These are phyloP conservation scores for Sesia bembeciformis DNA, from an alignment of 2,888 invertebrate genomes.

Conservation along the genomic window DNA sequence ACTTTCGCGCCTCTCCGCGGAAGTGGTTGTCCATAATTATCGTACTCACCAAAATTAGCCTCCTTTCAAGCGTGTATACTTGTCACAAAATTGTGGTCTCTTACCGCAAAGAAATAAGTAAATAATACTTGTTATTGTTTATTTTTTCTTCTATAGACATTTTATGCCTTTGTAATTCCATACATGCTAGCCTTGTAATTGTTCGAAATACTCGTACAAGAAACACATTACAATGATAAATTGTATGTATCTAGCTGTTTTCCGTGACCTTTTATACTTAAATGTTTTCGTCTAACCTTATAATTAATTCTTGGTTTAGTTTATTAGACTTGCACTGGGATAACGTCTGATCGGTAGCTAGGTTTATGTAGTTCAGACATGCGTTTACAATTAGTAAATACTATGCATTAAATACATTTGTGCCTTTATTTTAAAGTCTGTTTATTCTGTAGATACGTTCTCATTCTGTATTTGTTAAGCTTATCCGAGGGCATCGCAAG, in stretches of 20 bases:
- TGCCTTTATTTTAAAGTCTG: neutral
- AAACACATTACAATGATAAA: neutral
- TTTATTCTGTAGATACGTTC: conserved; percentile 26
- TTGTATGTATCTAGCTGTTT: neutral
- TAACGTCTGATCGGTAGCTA: neutral
- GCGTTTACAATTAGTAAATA: neutral
- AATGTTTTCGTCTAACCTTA: neutral
- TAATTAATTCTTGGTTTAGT: neutral
- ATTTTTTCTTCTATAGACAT: neutral
- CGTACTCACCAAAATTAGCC: conserved; percentile 12
- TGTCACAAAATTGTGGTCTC: conserved; percentile 27
- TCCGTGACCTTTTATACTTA: neutral
- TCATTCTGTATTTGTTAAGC: conserved; percentile 50
- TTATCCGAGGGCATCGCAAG: conserved; percentile 56
- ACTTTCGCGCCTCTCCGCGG: conserved; percentile 55
- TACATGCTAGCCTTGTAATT: neutral
- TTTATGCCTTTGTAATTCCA: neutral
- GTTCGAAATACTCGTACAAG: neutral
- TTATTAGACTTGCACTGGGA: neutral
- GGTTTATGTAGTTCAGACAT: neutral
- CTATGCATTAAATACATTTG: too few relatives aligned
- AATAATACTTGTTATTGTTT: neutral
- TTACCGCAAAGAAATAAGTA: conserved; percentile 15
- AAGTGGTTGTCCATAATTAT: conserved; percentile 46
- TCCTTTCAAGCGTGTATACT: conserved; percentile 23